Evolutionary conservation across 2,113 vertebrate genomes (phyloP).

Genomic region (Pelecanoides urinatrix): DNA sequence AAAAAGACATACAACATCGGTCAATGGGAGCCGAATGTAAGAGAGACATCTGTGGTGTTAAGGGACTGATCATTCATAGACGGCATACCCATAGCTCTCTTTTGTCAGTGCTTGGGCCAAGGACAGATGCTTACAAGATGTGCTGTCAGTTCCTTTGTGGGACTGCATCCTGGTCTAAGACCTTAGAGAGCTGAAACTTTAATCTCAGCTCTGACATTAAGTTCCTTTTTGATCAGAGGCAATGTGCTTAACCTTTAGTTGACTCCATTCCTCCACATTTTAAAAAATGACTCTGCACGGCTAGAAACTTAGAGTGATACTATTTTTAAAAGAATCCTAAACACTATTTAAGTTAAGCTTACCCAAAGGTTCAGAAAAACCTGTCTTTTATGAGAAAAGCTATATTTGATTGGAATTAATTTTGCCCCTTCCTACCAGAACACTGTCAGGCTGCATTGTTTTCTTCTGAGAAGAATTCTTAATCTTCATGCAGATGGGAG

Average conservation of each 20-base stretch:
- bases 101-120: background rate
- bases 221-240: background rate
- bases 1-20: background rate
- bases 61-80: background rate
- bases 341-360: background rate
- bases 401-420: background rate
- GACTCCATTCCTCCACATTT: background rate
- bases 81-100: background rate
- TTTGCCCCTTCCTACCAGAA: conserved; percentile 8
- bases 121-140: background rate
- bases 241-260: background rate
- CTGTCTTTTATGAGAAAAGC: background rate
- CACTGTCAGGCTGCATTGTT: background rate
- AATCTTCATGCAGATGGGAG: conserved; percentile 60
- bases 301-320: background rate
- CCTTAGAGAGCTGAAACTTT: background rate
- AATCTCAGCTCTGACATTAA: background rate
- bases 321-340: background rate
- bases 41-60: background rate
- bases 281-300: background rate
- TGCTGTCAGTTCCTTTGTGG: background rate
- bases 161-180: background rate
- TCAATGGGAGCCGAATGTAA: background rate
- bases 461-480: conserved; percentile 53
- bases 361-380: background rate